Evolutionary conservation across 2,113 vertebrate species (phyloP).

Genomic region (Ctenomys sociabilis): DNA sequence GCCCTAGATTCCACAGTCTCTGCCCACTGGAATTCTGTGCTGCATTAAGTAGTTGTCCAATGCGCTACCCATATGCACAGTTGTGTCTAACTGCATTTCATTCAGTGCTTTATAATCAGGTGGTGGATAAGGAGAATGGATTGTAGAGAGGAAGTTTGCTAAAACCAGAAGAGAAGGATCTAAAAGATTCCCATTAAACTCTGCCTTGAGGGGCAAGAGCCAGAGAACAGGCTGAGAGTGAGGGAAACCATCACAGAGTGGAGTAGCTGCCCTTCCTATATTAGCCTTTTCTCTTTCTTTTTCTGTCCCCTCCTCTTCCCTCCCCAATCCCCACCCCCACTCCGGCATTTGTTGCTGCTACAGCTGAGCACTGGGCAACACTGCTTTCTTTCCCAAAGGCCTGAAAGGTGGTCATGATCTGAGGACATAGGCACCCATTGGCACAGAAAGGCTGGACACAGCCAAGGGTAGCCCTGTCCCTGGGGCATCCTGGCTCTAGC

Average conservation of each 20-base stretch:
- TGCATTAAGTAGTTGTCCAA: neutral
- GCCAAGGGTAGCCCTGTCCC: neutral
- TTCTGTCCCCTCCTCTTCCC: too few relatives aligned
- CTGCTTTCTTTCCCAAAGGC: neutral
- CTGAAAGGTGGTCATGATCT: neutral
- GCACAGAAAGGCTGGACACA: neutral
- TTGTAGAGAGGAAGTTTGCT: neutral
- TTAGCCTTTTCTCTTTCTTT: neutral
- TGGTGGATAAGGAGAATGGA: neutral
- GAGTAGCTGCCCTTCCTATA: neutral
- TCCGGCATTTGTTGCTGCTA: neutral
- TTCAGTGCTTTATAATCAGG: neutral
- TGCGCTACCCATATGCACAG: neutral
- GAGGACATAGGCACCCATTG: accelerated
- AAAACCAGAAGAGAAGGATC: neutral
- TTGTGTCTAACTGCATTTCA: neutral
- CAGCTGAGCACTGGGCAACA: constrained; percentile 43
- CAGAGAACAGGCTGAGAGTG: neutral
- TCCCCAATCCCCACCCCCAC: neutral
- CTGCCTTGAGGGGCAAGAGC: neutral
- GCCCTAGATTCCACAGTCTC: neutral
- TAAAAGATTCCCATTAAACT: neutral
- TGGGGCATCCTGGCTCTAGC: neutral
- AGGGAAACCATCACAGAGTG: neutral
- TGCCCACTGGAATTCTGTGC: neutral